Conservation (phyloP, 2,888 invertebrate species). For the Mythimna loreyi region DNA sequence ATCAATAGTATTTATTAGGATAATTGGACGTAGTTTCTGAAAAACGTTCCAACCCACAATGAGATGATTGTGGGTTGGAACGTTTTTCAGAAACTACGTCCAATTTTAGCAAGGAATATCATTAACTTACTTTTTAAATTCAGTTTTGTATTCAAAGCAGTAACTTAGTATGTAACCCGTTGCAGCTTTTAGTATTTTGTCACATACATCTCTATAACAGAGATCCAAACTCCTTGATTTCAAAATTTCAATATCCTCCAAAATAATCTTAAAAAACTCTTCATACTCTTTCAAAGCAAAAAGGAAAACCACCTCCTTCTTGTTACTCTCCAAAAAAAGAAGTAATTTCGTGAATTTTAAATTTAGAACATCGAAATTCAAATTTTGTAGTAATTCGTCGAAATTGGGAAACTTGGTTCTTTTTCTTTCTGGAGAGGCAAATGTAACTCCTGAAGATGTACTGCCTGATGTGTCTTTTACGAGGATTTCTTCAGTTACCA, state of each 20-base stretch:
- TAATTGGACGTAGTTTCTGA: no score
- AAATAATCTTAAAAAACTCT: constrained; percentile 64
- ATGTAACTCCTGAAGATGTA: background rate
- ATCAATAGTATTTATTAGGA: no score
- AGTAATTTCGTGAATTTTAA: constrained; percentile 13
- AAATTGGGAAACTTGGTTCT: constrained; percentile 14
- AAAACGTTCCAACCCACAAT: no score
- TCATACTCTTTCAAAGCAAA: constrained; percentile 53
- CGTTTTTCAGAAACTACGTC: no score
- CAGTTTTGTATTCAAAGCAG: constrained; percentile 34
- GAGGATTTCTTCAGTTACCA: background rate
- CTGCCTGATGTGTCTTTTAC: constrained; percentile 9
- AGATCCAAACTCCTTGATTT: constrained; percentile 43
- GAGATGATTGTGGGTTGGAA: no score
- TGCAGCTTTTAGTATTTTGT: constrained; percentile 58
- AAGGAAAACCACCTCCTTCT: constrained; percentile 61
- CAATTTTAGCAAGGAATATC: background rate
- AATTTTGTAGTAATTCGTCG: constrained; percentile 15
- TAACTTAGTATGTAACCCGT: constrained; percentile 56
- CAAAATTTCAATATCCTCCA: constrained; percentile 55
- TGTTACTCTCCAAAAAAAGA: constrained; percentile 53
- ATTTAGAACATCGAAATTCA: constrained; percentile 15
- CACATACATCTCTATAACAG: constrained; percentile 37
- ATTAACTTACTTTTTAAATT: constrained; percentile 19
- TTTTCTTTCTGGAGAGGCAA: constrained; percentile 9